A percentile compares a stretch with the other conserved stretches of the same genome.
These are phyloP conservation scores for Cochlearius cochlearius DNA, from an alignment of 2,113 vertebrate genomes.

Conservation along the genomic window DNA sequence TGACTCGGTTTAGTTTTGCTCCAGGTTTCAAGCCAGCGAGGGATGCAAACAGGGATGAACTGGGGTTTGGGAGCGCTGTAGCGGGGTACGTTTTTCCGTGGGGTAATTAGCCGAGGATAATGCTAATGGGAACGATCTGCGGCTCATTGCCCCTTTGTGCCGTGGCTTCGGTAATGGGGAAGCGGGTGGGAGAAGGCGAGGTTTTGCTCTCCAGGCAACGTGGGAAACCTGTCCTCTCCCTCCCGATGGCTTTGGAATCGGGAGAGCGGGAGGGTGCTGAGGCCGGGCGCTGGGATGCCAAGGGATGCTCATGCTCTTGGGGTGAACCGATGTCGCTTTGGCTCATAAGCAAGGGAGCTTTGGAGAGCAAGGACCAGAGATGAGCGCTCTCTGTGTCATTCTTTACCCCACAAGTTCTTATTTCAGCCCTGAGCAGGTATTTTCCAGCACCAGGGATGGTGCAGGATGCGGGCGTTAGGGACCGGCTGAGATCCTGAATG, in stretches of 20 bases:
- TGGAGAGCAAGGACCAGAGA: neutral
- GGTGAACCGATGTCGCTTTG: neutral
- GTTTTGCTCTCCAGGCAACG: neutral
- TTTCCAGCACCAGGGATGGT: neutral
- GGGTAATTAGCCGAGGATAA: neutral
- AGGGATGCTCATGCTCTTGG: neutral
- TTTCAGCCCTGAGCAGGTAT: neutral
- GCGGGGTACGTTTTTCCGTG: fast-evolving
- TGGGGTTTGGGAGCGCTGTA: neutral
- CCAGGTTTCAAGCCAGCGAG: neutral
- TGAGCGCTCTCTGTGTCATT: fast-evolving
- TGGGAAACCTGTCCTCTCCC: neutral
- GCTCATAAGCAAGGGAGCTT: neutral
- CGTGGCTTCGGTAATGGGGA: neutral
- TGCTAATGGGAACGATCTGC: neutral
- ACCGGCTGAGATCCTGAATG: neutral
- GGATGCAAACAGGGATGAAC: neutral
- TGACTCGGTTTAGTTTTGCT: neutral
- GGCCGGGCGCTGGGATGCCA: neutral
- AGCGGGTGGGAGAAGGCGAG: neutral
- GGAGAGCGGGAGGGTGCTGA: fast-evolving
- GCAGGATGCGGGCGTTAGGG: fast-evolving
- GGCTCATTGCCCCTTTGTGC: neutral
- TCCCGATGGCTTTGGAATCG: fast-evolving
- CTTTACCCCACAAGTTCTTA: neutral